phyloP scores from a whole-genome alignment of 2,113 vertebrate species.

The Saguinus midas region DNA sequence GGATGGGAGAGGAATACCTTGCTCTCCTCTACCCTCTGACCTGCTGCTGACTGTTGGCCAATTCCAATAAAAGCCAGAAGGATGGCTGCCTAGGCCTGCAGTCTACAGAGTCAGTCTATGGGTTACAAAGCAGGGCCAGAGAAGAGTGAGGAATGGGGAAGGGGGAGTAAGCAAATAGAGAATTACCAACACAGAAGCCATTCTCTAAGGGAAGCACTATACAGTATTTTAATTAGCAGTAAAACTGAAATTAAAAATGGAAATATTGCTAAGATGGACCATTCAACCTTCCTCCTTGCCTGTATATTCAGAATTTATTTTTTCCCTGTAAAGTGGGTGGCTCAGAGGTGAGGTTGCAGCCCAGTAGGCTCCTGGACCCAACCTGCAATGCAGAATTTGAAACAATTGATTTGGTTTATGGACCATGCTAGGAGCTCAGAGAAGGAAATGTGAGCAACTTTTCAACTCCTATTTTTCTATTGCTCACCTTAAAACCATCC shows the following conservation, averaged over 20 bases:
- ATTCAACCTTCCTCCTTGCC: background rate
- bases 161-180: background rate
- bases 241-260: background rate
- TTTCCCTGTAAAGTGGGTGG: background rate
- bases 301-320: background rate
- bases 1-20: background rate
- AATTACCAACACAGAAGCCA: background rate
- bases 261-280: background rate
- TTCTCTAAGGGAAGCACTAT: background rate
- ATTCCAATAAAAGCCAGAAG: background rate
- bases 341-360: background rate
- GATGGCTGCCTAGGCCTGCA: background rate
- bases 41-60: background rate
- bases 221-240: background rate
- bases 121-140: background rate
- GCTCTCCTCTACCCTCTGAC: background rate
- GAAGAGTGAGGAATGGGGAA: fast-evolving
- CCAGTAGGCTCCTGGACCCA: background rate
- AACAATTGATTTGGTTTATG: background rate
- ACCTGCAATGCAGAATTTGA: background rate
- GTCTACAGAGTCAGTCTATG: too few relatives aligned
- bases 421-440: background rate
- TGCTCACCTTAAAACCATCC: background rate
- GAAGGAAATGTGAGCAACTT: background rate
- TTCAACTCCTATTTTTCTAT: background rate